These are phyloP conservation scores for Saguinus imperator DNA, from an alignment of 2,113 vertebrate genomes.

Conservation along the genomic window DNA sequence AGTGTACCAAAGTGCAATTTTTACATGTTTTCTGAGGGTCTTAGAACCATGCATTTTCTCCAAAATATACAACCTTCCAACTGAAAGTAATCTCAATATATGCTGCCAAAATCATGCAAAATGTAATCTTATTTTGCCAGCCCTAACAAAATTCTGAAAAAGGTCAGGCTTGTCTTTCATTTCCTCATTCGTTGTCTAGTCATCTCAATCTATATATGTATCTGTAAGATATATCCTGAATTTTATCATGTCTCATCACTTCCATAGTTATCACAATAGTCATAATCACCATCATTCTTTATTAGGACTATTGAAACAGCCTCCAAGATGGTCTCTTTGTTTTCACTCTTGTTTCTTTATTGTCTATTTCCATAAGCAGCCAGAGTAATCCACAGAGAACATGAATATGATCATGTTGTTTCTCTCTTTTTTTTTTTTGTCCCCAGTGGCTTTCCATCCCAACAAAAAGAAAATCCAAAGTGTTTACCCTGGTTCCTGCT, in stretches of 20 bases:
- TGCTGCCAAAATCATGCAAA: neutral
- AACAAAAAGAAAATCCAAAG: neutral
- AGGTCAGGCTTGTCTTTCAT: slow-evolving; percentile 21
- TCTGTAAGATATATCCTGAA: neutral
- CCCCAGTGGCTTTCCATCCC: neutral
- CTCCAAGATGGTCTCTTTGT: neutral
- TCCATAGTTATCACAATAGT: neutral
- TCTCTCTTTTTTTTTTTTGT: too few relatives aligned
- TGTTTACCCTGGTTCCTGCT: too few relatives aligned
- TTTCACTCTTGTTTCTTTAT: neutral
- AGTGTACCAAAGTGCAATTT: slow-evolving; percentile 24
- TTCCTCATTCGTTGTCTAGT: slow-evolving; percentile 9
- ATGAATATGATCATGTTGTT: neutral
- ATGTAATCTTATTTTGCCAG: neutral
- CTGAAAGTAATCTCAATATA: slow-evolving; percentile 38
- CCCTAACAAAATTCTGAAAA: neutral
- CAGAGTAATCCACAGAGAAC: neutral
- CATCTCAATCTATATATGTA: neutral
- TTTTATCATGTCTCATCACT: neutral
- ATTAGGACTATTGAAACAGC: neutral
- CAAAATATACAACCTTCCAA: slow-evolving; percentile 12
- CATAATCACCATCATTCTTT: neutral
- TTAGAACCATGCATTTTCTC: neutral
- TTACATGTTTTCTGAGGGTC: slow-evolving; percentile 43
- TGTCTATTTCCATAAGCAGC: neutral